Evolutionary conservation across 2,113 vertebrate genomes (phyloP), one percentile per base, ranked within the genome.

Genomic region (Cynopterus brachyotis): DNA sequence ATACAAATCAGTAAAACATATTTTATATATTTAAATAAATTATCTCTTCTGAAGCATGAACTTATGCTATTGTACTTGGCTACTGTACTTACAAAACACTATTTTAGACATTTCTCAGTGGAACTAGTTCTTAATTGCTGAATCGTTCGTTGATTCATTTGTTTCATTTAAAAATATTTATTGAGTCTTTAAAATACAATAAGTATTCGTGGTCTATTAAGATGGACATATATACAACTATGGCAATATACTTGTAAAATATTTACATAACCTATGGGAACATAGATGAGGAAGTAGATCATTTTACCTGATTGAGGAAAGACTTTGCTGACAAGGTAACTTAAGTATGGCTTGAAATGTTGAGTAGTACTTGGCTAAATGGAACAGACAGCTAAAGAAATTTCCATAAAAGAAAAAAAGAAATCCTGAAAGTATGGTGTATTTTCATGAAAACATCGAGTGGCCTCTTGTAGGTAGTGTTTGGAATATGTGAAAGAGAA

Each of bases 101-200:
- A 37, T 60, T 87, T 55, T 73, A 85, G 40, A 93, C 4, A 76
- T 67, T 81, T 89, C 9, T 62, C 40, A 16, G 30, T 64, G 15
- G 28, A 47, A 67, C 30, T 69, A 62, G 7, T 72, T 89, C n/a
- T 94, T 78, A 73, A 81, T 85, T 45, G 89, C 57, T 81, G 45
- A 94, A 82, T 70, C 35, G 67, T 89, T 82, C 24, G 8, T 76
- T 66, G 45, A 53, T 50, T 81, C 16, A 55, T 85, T 64, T 82
- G 17, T 90, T 93, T 92, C 62, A 82, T 86, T 95, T 82, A 35
- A 83, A 92, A 89, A 55, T 35, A 89, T 53, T 55, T 57, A 50
- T 40, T 53, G 17, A 85, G 1, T 47, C 20, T 89, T 97, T 45
- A 94, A 78, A 69, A 87, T 62, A 78, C 64, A 26, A 16, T 50